phyloP scores from a whole-genome alignment of 2,797 vertebrate species.

The Carduelis carduelis region DNA sequence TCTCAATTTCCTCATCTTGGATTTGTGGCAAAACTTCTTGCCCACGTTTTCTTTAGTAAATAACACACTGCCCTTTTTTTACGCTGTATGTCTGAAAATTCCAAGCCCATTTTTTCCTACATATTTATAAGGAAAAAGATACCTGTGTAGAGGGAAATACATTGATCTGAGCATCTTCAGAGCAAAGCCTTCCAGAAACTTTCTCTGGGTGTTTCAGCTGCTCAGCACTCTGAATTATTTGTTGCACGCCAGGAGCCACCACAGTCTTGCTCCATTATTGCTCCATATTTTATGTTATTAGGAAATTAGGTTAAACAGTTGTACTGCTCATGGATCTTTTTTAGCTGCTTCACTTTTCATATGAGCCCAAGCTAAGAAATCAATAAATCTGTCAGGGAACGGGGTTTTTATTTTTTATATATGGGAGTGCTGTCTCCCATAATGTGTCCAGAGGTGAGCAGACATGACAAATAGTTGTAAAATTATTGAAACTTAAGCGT shows the following conservation, averaged over 20 bases:
- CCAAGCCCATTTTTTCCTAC: neutral
- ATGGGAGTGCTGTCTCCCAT: neutral
- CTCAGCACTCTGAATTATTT: neutral
- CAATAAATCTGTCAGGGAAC: neutral
- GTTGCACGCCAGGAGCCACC: neutral
- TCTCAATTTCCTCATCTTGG: neutral
- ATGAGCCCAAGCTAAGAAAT: neutral
- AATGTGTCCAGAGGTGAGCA: neutral
- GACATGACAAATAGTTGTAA: neutral
- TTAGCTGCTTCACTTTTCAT: neutral
- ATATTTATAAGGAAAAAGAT: neutral
- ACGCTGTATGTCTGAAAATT: neutral
- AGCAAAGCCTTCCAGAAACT: neutral
- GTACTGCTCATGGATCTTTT: neutral
- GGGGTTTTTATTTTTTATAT: neutral
- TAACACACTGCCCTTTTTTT: neutral
- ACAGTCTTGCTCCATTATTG: neutral
- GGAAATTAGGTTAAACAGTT: neutral
- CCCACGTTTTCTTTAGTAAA: neutral
- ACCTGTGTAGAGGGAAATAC: neutral
- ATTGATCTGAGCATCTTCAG: neutral
- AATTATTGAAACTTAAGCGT: neutral
- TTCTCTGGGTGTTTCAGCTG: neutral
- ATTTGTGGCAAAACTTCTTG: neutral
- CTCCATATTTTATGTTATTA: neutral